These are phyloP conservation scores for Geothlypis trichas DNA, from an alignment of 2,113 vertebrate species.

Conservation along the genomic window DNA sequence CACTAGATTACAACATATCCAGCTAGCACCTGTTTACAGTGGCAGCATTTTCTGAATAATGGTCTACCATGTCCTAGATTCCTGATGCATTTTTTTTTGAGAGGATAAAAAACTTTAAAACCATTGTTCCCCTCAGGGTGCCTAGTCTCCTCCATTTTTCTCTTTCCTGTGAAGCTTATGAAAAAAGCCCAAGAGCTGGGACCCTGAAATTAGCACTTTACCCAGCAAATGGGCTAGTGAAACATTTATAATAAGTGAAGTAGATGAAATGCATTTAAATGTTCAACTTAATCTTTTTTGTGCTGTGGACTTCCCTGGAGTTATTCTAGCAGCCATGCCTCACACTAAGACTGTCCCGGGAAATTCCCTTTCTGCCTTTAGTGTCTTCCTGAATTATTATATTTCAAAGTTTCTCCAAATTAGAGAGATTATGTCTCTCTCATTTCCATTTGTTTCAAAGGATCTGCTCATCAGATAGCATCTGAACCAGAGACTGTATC, in stretches of 20 bases:
- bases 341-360: not conserved
- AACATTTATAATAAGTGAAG: not conserved
- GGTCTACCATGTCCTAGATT: not conserved
- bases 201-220: not conserved
- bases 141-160: not conserved
- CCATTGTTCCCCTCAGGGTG: not conserved
- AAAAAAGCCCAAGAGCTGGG: not conserved
- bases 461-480: not conserved
- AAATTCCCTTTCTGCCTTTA: not conserved
- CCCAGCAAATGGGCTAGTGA: not conserved
- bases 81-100: not conserved
- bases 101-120: not conserved
- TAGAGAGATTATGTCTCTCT: not conserved
- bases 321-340: not conserved
- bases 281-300: not conserved
- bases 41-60: not conserved
- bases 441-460: not conserved
- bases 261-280: not conserved
- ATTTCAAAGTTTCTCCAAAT: not conserved
- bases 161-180: not conserved
- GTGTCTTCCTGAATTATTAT: not conserved
- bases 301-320: not conserved
- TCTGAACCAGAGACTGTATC: not conserved
- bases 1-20: rapidly evolving
- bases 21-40: not conserved